Percentiles rank a stretch among this genome's conserved stretches.
Conservation (phyloP, 1,140 invertebrate species). For the Heliothis virescens region DNA sequence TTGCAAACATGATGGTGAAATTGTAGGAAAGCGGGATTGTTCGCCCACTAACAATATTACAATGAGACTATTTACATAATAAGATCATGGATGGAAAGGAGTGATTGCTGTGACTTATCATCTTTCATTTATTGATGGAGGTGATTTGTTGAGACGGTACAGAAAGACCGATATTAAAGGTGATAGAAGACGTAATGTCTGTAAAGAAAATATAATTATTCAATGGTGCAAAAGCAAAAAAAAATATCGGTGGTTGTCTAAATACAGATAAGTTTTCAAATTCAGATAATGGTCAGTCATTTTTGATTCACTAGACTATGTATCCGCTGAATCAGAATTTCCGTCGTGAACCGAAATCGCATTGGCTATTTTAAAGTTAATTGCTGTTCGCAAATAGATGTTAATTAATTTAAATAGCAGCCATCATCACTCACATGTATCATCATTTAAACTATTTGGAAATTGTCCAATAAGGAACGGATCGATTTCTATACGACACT, state of each 20-base stretch:
- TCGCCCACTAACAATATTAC: conserved; percentile 36
- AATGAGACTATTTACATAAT: conserved; percentile 46
- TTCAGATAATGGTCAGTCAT: neutral
- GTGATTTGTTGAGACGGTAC: neutral
- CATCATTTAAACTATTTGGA: conserved; percentile 22
- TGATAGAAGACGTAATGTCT: neutral
- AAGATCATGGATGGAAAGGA: conserved; percentile 14
- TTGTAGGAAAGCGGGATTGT: conserved; percentile 38
- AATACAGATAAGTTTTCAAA: too few species aligned
- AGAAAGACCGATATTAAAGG: neutral
- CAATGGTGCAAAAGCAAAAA: too few species aligned
- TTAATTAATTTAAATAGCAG: conserved; percentile 22
- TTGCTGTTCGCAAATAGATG: neutral
- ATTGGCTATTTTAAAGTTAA: conserved; percentile 10
- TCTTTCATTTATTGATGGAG: neutral
- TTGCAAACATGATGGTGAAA: conserved; percentile 45
- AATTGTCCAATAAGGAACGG: conserved; percentile 33
- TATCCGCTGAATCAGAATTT: neutral
- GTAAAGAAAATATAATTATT: neutral
- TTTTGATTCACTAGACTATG: neutral
- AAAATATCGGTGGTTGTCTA: too few species aligned
- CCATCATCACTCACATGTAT: conserved; percentile 28
- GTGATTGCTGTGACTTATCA: conserved; percentile 22
- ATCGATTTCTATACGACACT: conserved; percentile 4
- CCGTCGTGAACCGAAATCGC: neutral